These are phyloP conservation scores for Dicyrtoma fusca DNA, from an alignment of 2,888 invertebrate species.

Conservation along the genomic window DNA sequence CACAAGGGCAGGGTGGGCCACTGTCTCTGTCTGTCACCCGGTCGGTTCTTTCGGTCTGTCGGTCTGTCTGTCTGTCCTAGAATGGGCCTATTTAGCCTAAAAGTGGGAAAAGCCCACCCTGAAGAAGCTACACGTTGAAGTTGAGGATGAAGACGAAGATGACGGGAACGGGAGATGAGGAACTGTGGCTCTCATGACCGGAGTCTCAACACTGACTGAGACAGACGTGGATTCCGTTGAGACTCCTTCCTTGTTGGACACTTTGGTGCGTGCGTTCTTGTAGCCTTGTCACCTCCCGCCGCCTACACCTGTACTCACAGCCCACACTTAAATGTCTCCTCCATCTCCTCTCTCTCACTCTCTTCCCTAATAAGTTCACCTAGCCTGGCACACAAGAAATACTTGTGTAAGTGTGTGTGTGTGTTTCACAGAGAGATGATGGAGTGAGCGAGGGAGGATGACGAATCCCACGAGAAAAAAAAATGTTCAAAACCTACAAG, in stretches of 20 bases:
- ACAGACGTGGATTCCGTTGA: neutral
- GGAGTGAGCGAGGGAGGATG: too few relatives aligned
- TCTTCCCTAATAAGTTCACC: too few relatives aligned
- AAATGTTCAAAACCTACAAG: too few relatives aligned
- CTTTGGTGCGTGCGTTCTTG: conserved; percentile 26
- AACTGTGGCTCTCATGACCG: neutral
- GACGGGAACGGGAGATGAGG: neutral
- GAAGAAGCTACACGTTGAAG: neutral
- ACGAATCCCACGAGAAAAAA: too few relatives aligned
- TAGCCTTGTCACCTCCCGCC: conserved; percentile 26
- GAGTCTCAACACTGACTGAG: conserved; percentile 27
- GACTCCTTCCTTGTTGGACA: conserved; percentile 19
- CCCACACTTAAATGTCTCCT: too few relatives aligned
- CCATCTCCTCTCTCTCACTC: too few relatives aligned
- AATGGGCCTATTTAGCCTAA: neutral
- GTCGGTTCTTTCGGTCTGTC: neutral
- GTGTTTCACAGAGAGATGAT: too few relatives aligned
- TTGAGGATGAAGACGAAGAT: neutral
- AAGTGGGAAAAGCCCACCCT: neutral
- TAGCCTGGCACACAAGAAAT: too few relatives aligned
- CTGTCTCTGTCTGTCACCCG: too few relatives aligned
- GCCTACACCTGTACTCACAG: conserved; percentile 21
- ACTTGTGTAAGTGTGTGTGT: too few relatives aligned
- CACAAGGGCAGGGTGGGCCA: too few relatives aligned
- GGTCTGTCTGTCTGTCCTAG: too few relatives aligned